A percentile compares a stretch with the other conserved stretches of the same genome.
Conservation (phyloP, 2,797 vertebrate species). For the Threskiornis aethiopicus region DNA sequence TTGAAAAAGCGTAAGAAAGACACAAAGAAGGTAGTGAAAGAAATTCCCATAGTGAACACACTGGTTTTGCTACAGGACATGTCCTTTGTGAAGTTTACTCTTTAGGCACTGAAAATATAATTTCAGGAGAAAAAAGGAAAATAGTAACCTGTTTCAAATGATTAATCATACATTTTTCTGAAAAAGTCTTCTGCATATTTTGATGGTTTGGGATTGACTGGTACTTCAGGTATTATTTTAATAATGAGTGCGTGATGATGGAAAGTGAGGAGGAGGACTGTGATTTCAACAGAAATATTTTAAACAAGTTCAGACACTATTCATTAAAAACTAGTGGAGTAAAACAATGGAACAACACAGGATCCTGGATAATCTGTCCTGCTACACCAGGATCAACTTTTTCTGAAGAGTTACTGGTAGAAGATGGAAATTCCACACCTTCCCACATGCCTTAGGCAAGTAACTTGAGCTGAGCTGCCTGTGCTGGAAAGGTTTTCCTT, state of each 20-base stretch:
- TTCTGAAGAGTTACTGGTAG: neutral
- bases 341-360: neutral
- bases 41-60: neutral
- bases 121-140: neutral
- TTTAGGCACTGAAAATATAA: neutral
- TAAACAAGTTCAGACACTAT: neutral
- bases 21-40: neutral
- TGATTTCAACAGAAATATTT: neutral
- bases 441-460: neutral
- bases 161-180: neutral
- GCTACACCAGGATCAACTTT: neutral
- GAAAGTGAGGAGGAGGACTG: neutral
- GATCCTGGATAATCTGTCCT: neutral
- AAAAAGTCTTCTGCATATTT: neutral
- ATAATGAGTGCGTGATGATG: neutral
- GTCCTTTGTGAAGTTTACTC: neutral
- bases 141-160: neutral
- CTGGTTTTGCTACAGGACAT: neutral
- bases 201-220: neutral
- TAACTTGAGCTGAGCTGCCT: neutral
- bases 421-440: neutral
- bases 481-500: neutral
- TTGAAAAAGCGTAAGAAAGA: neutral
- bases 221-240: neutral
- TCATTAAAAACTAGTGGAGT: neutral